Percentiles rank a stretch among this genome's conserved stretches.
phyloP scores from a whole-genome alignment of 2,113 vertebrate species.

The Grammomys surdaster region DNA sequence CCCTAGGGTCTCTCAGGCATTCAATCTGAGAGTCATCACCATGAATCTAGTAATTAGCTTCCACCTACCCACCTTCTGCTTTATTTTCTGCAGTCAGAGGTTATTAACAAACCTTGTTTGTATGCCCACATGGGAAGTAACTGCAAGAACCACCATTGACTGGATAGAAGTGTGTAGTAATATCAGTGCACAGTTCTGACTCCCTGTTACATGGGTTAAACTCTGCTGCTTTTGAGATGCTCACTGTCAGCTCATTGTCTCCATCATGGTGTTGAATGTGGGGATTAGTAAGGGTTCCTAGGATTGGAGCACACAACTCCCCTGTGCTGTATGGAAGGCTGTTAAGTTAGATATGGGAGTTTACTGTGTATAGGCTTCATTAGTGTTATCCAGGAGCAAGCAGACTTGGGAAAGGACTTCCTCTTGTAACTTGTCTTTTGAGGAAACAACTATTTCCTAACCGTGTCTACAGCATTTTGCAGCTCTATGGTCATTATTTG shows the following conservation, averaged over 20 bases:
- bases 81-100: background rate
- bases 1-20: background rate
- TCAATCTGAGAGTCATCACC: background rate
- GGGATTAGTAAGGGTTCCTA: background rate
- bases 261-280: background rate
- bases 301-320: background rate
- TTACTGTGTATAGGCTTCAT: background rate
- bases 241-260: background rate
- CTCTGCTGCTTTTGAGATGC: background rate
- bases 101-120: background rate
- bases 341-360: background rate
- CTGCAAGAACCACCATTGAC: background rate
- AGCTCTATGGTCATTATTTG: background rate
- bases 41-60: background rate
- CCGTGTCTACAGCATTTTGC: background rate
- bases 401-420: background rate
- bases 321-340: background rate
- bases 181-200: background rate
- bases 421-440: constrained; percentile 28
- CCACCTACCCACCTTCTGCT: background rate
- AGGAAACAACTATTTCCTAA: background rate
- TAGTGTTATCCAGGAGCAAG: background rate
- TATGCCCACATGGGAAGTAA: background rate
- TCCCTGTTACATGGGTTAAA: background rate
- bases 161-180: background rate